Evolutionary conservation across 1,140 invertebrate genomes (phyloP).

Genomic region (Orchesella cincta): DNA sequence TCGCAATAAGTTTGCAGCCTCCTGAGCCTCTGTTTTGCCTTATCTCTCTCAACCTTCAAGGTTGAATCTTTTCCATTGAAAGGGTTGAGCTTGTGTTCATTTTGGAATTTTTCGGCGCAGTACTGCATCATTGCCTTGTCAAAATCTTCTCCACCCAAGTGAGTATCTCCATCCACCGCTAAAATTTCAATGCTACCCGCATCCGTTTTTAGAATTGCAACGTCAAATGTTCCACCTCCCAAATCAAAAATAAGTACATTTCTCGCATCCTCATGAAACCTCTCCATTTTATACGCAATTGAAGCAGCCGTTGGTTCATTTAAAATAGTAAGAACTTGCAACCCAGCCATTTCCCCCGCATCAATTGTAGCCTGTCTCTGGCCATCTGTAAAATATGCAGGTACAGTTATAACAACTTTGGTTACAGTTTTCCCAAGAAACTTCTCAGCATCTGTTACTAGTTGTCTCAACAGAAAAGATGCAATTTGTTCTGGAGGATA

Average conservation of each 20-base stretch:
- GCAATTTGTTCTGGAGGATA: conserved; percentile 61
- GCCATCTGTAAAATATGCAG: conserved; percentile 53
- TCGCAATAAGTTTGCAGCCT: conserved; percentile 91
- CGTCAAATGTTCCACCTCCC: conserved; percentile 92
- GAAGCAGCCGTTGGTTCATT: conserved; percentile 31
- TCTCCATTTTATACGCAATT: conserved; percentile 15
- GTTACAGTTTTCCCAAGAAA: conserved; percentile 68
- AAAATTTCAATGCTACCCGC: conserved; percentile 65
- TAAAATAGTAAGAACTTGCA: conserved; percentile 46
- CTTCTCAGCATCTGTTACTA: conserved; percentile 72
- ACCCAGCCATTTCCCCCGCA: conserved; percentile 51
- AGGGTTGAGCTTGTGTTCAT: conserved; percentile 84
- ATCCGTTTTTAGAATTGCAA: conserved; percentile 71
- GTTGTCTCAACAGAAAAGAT: conserved; percentile 80
- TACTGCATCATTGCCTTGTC: conserved; percentile 93
- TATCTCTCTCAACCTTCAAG: conserved; percentile 66
- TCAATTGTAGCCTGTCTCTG: conserved; percentile 53
- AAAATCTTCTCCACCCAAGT: conserved; percentile 88
- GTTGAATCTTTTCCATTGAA: conserved; percentile 93
- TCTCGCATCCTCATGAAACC: conserved; percentile 52
- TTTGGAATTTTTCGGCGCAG: conserved; percentile 65
- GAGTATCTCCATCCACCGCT: conserved; percentile 54
- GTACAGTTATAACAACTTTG: conserved; percentile 27
- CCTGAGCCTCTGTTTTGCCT: conserved; percentile 74
- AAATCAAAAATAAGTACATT: conserved; percentile 91